A percentile compares a stretch with the other conserved stretches of the same genome.
Conservation (phyloP, 2,797 vertebrate genomes). For the Thripadectes ignobilis region DNA sequence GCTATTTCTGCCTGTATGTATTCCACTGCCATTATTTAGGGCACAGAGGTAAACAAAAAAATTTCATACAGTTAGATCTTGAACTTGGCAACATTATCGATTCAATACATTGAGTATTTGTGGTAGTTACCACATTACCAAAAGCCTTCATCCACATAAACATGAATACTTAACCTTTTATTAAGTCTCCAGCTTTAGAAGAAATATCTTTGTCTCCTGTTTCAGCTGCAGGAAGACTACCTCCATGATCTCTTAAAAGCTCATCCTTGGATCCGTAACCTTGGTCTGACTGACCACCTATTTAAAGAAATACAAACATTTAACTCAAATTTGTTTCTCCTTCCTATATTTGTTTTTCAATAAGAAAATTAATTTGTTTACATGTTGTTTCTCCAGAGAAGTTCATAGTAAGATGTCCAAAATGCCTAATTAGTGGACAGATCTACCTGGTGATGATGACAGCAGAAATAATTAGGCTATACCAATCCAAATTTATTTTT, state of each 20-base stretch:
- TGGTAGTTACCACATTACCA: background rate
- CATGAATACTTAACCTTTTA: slow-evolving; percentile 73
- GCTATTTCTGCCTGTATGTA: background rate
- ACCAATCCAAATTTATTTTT: background rate
- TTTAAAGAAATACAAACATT: slow-evolving; percentile 26
- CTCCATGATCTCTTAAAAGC: slow-evolving; percentile 80
- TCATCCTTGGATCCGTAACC: slow-evolving; percentile 92
- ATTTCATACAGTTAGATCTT: background rate
- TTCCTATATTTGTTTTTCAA: background rate
- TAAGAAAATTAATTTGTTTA: background rate
- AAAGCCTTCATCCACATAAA: background rate
- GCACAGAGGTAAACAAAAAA: background rate
- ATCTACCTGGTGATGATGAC: background rate
- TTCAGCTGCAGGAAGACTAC: slow-evolving; percentile 64
- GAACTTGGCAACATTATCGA: background rate
- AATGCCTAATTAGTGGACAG: background rate
- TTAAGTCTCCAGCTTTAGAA: slow-evolving; percentile 67
- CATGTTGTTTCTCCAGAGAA: background rate
- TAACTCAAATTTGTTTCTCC: background rate
- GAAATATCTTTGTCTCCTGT: slow-evolving; percentile 56
- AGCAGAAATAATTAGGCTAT: background rate
- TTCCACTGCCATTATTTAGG: background rate
- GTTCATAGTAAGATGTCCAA: background rate
- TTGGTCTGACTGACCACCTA: slow-evolving; percentile 89
- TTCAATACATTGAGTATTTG: background rate